Base-by-base conservation (phyloP, 2,797 vertebrate species). In the Hyperoplus lanceolatus region DNA sequence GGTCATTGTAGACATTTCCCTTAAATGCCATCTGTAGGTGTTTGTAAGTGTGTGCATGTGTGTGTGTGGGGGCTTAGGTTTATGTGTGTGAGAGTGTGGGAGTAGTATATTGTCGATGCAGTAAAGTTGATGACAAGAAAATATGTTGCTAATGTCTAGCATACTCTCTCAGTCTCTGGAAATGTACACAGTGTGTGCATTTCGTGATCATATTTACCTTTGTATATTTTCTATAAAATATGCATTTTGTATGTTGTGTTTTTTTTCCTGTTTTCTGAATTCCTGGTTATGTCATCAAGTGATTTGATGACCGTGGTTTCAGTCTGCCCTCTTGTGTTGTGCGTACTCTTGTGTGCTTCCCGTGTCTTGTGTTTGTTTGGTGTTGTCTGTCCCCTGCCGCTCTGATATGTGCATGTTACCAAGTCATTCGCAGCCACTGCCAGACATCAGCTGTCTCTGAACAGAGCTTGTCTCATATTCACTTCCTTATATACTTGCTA, bases 181-280 rank as follows among this genome's bases (percentile, higher is more conserved):
- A 89, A 92, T 91, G 81, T 87, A 86, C 87, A 65, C 73, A 5
- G 0, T 29, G 29, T 77, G 80, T 90, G 89, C 89, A 94, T 93
- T 89, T 87, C 61, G 38, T 61, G 69, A 66, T 64, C 4, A 0
- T 61, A 49, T 66, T 77, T 87, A 2, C 15, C 51, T 54, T 76
- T 79, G 43, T 70, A 53, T 82, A 66, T 83, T 50, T 68, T 3
- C n/a, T 56, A 51, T 53, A 45, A 67, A 87, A 86, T 79, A n/a
- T 82, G 63, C 75, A 79, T 86, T 81, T 64, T 81, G 8, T 69
- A 54, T 80, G 55, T 75, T 65, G 39, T 80, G 49, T 1, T 81
- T 68, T 61, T 65, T 15, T 43, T 29, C 29, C 61, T 83, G 36
- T 79, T 66, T 70, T 64, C 62, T 83, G 42, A 78, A 70, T 29